phyloP scores from a whole-genome alignment of 1,140 invertebrate species.

The Atta cephalotes region DNA sequence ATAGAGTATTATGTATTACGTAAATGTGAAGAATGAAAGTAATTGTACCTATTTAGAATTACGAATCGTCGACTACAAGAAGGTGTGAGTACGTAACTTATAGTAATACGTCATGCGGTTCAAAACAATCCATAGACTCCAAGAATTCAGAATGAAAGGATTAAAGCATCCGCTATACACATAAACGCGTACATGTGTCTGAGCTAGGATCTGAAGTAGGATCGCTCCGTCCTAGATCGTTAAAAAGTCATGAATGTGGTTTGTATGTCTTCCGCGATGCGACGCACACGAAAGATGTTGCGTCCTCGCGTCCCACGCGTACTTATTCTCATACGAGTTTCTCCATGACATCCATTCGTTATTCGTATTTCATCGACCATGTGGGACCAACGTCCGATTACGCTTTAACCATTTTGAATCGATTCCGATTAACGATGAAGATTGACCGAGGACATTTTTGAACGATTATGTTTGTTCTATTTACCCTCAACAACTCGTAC shows the following conservation, averaged over 20 bases:
- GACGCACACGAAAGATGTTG: conserved; percentile 62
- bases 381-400: conserved; percentile 17
- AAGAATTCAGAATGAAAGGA: not conserved
- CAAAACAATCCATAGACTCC: conserved; percentile 17
- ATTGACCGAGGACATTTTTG: not conserved
- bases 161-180: conserved; percentile 10
- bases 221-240: conserved; percentile 58
- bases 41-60: conserved; percentile 34
- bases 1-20: not conserved
- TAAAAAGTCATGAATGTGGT: conserved; percentile 71
- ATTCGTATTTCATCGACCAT: conserved; percentile 53
- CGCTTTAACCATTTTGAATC: not conserved
- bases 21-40: conserved; percentile 21
- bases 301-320: conserved; percentile 72
- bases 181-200: conserved; percentile 5
- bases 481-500: not conserved
- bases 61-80: conserved; percentile 1
- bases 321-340: conserved; percentile 44
- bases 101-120: conserved; percentile 20
- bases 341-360: conserved; percentile 52
- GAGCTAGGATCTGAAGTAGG: not conserved
- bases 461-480: not conserved
- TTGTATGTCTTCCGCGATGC: conserved; percentile 68
- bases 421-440: not conserved
- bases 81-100: not conserved